Evolutionary conservation across 2,888 invertebrate species (phyloP).

Genomic region (Cinara cedri): DNA sequence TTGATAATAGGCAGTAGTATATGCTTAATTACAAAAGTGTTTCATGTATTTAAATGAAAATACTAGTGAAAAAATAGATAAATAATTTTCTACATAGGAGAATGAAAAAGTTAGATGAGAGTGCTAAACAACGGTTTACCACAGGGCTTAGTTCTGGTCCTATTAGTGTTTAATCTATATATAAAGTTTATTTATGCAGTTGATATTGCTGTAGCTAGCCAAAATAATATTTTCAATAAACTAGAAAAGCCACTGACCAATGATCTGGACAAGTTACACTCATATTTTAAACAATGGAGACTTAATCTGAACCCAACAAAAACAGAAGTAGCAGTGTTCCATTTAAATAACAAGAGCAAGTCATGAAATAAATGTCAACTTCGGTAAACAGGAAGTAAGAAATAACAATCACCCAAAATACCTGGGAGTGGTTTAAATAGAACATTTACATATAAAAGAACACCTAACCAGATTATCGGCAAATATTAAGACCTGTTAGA

Average conservation of each 20-base stretch:
- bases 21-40: too few relatives aligned
- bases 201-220: not conserved
- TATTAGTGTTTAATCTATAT: not conserved
- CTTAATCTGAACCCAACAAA: constrained; percentile 51
- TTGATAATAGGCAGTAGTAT: too few relatives aligned
- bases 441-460: too few relatives aligned
- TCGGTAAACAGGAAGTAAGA: constrained; percentile 21
- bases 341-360: constrained; percentile 51
- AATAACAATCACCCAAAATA: too few relatives aligned
- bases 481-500: constrained; percentile 34
- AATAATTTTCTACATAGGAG: too few relatives aligned
- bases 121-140: too few relatives aligned
- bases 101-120: constrained; percentile 1
- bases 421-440: constrained; percentile 42
- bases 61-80: too few relatives aligned
- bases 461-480: constrained; percentile 29
- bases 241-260: constrained; percentile 21
- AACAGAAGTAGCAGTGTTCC: constrained; percentile 57
- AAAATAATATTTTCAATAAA: not conserved
- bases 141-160: not conserved
- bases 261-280: constrained; percentile 31
- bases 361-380: constrained; percentile 21
- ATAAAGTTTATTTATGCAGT: not conserved
- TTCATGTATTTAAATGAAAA: too few relatives aligned
- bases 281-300: constrained; percentile 46